Evolutionary conservation across 2,797 vertebrate genomes (phyloP).

Genomic region (Spondyliosoma cantharus): DNA sequence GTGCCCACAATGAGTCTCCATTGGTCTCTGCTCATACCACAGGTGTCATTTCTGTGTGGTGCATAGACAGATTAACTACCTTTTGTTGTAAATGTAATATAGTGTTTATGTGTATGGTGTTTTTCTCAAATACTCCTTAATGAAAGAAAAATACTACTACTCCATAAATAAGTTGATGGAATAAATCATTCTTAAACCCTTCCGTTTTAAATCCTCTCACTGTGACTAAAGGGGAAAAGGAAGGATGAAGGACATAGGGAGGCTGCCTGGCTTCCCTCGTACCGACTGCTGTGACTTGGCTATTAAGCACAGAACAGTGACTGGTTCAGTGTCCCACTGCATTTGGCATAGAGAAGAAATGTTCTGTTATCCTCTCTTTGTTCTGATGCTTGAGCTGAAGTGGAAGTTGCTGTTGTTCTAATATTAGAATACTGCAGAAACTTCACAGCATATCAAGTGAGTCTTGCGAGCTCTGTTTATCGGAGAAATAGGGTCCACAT

Average conservation of each 20-base stretch:
- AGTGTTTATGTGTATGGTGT: background rate
- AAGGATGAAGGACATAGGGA: conserved; percentile 19
- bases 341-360: conserved; percentile 14
- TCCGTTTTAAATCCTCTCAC: conserved; percentile 2
- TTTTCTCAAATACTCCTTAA: background rate
- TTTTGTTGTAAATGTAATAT: background rate
- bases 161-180: background rate
- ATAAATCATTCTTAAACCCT: background rate
- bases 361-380: conserved; percentile 11
- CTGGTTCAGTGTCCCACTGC: conserved; percentile 5
- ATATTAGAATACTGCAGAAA: conserved; percentile 18
- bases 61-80: background rate
- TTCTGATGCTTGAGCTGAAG: conserved; percentile 5
- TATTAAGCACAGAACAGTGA: conserved; percentile 27
- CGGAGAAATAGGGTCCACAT: background rate
- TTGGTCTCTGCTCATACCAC: conserved; percentile 22
- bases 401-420: conserved; percentile 13
- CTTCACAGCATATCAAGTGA: background rate
- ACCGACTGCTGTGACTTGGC: conserved; percentile 56
- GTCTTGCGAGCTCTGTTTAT: conserved; percentile 11
- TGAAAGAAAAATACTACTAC: background rate
- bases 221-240: conserved; percentile 15
- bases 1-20: conserved; percentile 28
- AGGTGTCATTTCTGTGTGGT: conserved; percentile 4
- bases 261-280: conserved; percentile 45